Conservation (phyloP, 2,888 invertebrate species). For the Acleris literana region DNA sequence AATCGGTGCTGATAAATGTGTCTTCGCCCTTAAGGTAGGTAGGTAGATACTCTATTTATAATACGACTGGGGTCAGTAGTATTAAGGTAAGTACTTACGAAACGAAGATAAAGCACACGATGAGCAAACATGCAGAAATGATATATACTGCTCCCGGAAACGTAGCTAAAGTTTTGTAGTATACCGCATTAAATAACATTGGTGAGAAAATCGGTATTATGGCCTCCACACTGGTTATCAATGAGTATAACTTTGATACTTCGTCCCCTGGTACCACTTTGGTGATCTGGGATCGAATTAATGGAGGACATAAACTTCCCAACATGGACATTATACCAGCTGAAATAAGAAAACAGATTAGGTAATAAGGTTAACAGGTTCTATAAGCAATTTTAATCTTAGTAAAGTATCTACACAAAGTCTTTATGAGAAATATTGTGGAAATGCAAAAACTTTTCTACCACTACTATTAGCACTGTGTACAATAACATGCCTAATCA, state of each 20-base stretch:
- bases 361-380: neutral
- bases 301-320: constrained; percentile 36
- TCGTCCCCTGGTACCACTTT: constrained; percentile 37
- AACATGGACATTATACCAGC: constrained; percentile 38
- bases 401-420: too few species aligned
- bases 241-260: constrained; percentile 37
- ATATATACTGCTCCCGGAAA: constrained; percentile 39
- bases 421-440: too few species aligned
- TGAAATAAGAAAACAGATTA: constrained; percentile 24
- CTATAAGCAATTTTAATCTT: too few species aligned
- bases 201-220: constrained; percentile 38
- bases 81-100: constrained; percentile 32
- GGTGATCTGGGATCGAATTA: constrained; percentile 39
- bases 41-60: too few species aligned
- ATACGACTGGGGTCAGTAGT: neutral
- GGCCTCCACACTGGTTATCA: constrained; percentile 37
- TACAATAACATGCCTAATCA: too few species aligned
- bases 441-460: too few species aligned
- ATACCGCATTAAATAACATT: constrained; percentile 35
- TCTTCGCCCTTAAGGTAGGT: too few species aligned
- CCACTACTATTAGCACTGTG: too few species aligned
- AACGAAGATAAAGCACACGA: constrained; percentile 34
- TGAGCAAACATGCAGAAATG: constrained; percentile 34
- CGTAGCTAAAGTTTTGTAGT: constrained; percentile 27
- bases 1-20: too few species aligned